Conservation (phyloP, 2,888 invertebrate genomes). For the Xestia xanthographa region DNA sequence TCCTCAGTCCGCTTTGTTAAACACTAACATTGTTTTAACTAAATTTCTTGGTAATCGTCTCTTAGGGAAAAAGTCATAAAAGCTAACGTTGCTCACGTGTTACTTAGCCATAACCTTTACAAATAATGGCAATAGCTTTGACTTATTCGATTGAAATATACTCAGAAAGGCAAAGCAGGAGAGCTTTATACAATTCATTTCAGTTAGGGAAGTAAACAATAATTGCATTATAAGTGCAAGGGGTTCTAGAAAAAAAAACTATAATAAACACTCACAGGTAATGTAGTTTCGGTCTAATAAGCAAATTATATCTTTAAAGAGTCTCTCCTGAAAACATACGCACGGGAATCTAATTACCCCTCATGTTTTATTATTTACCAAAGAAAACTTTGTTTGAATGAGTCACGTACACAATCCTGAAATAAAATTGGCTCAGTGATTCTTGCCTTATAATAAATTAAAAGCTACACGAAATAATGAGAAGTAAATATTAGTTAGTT, state of each 20-base stretch:
- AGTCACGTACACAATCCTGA: slow-evolving; percentile 4
- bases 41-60: background rate
- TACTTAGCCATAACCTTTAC: background rate
- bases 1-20: background rate
- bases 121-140: slow-evolving; percentile 1
- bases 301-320: background rate
- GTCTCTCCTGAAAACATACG: background rate
- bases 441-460: background rate
- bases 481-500: background rate
- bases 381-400: background rate
- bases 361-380: background rate
- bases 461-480: slow-evolving; percentile 15
- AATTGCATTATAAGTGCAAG: background rate
- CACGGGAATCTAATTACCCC: no score
- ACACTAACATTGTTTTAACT: background rate
- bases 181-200: background rate
- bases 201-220: background rate
- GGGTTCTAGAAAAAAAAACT: background rate
- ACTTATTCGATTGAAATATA: background rate
- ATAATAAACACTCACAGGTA: background rate
- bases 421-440: slow-evolving; percentile 11
- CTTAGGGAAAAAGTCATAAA: background rate
- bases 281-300: background rate
- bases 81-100: background rate
- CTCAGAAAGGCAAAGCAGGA: no score